Percentiles rank a stretch among this genome's conserved stretches.
phyloP scores from a whole-genome alignment of 2,113 vertebrate genomes.

The Rhynchomys soricoides region DNA sequence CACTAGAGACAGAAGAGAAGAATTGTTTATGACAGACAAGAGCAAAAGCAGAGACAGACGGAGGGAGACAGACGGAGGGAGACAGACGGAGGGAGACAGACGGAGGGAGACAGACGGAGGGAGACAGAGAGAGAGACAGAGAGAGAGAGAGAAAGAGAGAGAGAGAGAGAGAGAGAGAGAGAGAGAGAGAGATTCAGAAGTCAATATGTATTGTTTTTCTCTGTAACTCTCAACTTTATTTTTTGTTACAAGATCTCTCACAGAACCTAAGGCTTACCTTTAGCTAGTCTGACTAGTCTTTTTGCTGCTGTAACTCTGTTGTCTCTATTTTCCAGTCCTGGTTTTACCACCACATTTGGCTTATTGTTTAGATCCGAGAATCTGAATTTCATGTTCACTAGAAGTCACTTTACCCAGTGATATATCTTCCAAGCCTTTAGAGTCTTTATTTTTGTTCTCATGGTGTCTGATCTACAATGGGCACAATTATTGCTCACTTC shows the following conservation, averaged over 20 bases:
- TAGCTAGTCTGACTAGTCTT: background rate
- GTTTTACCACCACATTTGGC: too few relatives aligned
- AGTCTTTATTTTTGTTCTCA: background rate
- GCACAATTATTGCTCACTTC: background rate
- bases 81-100: too few relatives aligned
- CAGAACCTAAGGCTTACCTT: too few relatives aligned
- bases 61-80: background rate
- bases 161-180: too few relatives aligned
- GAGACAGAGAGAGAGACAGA: background rate
- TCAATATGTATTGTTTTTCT: background rate
- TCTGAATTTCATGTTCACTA: background rate
- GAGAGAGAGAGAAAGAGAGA: too few relatives aligned
- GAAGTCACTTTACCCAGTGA: background rate
- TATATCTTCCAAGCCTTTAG: background rate
- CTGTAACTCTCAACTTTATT: background rate
- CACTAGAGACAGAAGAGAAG: background rate
- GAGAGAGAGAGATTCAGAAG: too few relatives aligned
- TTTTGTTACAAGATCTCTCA: too few relatives aligned
- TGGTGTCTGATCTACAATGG: background rate
- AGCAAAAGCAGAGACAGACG: background rate
- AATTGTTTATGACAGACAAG: background rate
- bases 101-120: too few relatives aligned
- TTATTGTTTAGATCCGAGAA: too few relatives aligned
- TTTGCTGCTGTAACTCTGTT: background rate
- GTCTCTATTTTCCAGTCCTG: background rate